Percentiles rank a stretch among this genome's conserved stretches.
Conservation (phyloP, 35 echinoderm and acorn worm species). For the Chiridota heheva region DNA sequence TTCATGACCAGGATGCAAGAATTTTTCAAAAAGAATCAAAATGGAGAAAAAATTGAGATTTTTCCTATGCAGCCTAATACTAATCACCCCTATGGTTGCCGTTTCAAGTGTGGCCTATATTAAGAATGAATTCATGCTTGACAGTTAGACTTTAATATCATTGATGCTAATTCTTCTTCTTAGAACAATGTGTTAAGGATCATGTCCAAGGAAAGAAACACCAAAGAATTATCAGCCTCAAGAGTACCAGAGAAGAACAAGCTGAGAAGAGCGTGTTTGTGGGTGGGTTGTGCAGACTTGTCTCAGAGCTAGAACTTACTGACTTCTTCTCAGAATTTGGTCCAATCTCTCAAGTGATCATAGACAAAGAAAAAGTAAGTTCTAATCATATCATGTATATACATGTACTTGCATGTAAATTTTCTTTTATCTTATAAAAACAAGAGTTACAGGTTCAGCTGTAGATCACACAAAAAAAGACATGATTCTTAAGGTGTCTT, state of each 20-base stretch:
- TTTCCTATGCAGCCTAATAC: no score
- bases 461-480: no score
- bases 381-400: no score
- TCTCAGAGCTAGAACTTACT: constrained; percentile 70
- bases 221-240: constrained; percentile 50
- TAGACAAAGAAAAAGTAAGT: constrained; percentile 92
- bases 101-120: no score
- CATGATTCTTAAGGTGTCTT: no score
- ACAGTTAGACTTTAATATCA: no score
- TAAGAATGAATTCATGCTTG: no score
- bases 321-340: constrained; percentile 87
- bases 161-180: neutral
- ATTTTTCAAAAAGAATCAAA: neutral
- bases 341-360: constrained; percentile 58
- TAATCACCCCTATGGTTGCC: no score
- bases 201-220: constrained; percentile 94
- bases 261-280: constrained; percentile 84
- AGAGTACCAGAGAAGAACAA: constrained; percentile 62
- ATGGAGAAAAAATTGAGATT: constrained; percentile 2
- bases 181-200: constrained; percentile 87
- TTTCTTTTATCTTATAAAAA: no score
- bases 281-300: constrained; percentile 61
- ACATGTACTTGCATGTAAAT: no score
- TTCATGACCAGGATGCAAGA: no score
- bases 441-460: no score